Base-by-base conservation (phyloP, 2,888 invertebrate species). In the Oconnorella tubifera region DNA sequence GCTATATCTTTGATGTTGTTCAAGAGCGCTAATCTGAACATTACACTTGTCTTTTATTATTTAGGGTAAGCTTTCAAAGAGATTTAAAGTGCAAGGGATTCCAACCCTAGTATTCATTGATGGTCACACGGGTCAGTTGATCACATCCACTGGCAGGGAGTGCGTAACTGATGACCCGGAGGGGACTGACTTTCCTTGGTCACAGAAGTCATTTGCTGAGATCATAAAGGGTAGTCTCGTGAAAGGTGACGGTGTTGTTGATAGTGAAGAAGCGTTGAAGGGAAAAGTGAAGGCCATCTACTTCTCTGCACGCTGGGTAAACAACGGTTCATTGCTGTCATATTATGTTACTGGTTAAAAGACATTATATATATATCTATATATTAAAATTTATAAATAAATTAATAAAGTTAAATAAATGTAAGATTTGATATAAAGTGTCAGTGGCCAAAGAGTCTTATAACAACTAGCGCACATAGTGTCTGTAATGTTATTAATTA, bases 221-320 rank as follows among this genome's bases (percentile, higher is more conserved):
- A 72, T 79, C 56, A 58, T 68, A n/a, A 33, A 55, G n/a, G 68
- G 68, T n/a, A 32, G 55, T 28, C 55, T 67, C 29, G 6, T 64
- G 23, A 63, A 58, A 23, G 68, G 72, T 67, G 65, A 69, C 72
- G 64, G 80, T 82, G 66, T 83, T 83, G 76, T 82, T 74, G 27
- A 33, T 23, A 32, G 60, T 32, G 33, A 51, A 1, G 75, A 77
- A 28, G 75, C 69, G 1, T 69, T 82, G 59, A 75, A 76, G 23
- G 85, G 86, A 75, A 73, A 87, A 86, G 86, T 90, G 62, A 87
- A 88, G 75, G 91, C 89, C 49, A 87, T 92, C 75, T 91, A 91
- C 78, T 92, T 92, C 81, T 90, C 91, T 65, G 92, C 92, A 25
- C 89, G 91, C 80, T 92, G 92, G 92, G 92, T 92, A 83, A 58